Base-by-base conservation (phyloP, 1,140 invertebrate genomes). In the Ostrea edulis region DNA sequence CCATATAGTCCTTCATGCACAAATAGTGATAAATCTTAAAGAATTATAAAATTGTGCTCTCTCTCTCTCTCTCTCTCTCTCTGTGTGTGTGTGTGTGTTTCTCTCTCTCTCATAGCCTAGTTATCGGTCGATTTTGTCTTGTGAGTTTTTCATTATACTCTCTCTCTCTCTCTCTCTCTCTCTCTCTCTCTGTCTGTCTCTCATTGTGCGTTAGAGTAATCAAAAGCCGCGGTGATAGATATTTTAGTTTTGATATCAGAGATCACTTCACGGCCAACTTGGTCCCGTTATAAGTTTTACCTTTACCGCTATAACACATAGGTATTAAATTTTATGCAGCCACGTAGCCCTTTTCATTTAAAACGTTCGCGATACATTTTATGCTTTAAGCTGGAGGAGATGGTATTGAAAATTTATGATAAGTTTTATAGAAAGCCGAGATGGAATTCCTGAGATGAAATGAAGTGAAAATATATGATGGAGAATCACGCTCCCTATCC, bases 391-490 rank as follows among this genome's bases (percentile, higher is more conserved):
- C 14, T 17, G 5, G 55, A 62, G 29, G 8, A 17, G 29, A 12
- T 77, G 22, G 9, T 35, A 77, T 29, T 77, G 68, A 77, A 8
- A 29, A 77, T 77, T 77, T 77, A 71, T 77, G 25, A 29, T 77
- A 35, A 77, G 29, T 77, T 77, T 29, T 11, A 29, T 35, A 77
- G 8, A 77, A 25, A 25, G 12, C 68, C 11, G 22, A 77, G 68
- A 77, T 29, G 14, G 29, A 35, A 77, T 29, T 35, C 14, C 8
- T 77, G 14, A 22, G 22, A 9, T 77, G 68, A 77, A 35, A 25
- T 11, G 22, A 29, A 25, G 58, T 17, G 58, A 12, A 77, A 77
- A 9, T 29, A 9, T 29, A 4, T 0, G 14, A 7, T 5, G 14
- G n/a, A 62, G 55, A 62, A 62, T 7, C 12, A 20, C 17, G 12